These are phyloP conservation scores for Frankliniella intonsa DNA, from an alignment of 2,888 invertebrate genomes.

Conservation along the genomic window DNA sequence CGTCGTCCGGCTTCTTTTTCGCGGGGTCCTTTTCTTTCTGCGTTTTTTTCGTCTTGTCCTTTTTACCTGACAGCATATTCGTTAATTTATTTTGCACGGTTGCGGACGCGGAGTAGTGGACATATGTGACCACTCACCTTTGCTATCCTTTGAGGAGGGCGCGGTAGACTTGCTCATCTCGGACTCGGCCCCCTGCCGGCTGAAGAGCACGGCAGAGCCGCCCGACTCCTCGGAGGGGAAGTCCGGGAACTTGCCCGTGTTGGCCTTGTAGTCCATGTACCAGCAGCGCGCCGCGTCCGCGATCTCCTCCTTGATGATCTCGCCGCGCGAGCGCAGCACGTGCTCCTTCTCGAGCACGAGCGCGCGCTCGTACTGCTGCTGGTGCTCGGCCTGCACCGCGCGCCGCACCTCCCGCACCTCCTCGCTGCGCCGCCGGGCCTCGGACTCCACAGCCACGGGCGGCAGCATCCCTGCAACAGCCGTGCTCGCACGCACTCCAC, in stretches of 20 bases:
- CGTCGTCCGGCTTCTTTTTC: slow-evolving; percentile 57
- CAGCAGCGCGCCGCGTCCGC: slow-evolving; percentile 81
- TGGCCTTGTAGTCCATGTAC: slow-evolving; percentile 76
- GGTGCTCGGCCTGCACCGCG: slow-evolving; percentile 61
- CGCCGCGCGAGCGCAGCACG: slow-evolving; percentile 46
- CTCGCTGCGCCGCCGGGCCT: slow-evolving; percentile 43
- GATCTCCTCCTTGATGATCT: slow-evolving; percentile 72
- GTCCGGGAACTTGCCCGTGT: slow-evolving; percentile 83
- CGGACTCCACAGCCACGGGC: slow-evolving; percentile 44
- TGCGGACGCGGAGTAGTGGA: not conserved
- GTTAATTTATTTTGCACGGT: not conserved
- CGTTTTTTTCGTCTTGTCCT: slow-evolving; percentile 64
- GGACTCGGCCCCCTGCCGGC: slow-evolving; percentile 71
- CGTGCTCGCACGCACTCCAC: too few relatives aligned
- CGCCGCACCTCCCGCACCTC: slow-evolving; percentile 53
- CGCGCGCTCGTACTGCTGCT: slow-evolving; percentile 65
- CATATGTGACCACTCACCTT: slow-evolving; percentile 29
- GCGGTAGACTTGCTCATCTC: slow-evolving; percentile 75
- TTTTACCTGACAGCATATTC: slow-evolving; percentile 49
- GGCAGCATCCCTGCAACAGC: slow-evolving; percentile 46
- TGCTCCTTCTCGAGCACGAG: slow-evolving; percentile 46
- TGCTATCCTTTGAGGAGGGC: slow-evolving; percentile 53
- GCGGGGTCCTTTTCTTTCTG: slow-evolving; percentile 60
- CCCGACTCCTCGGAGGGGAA: slow-evolving; percentile 88
- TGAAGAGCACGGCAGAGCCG: slow-evolving; percentile 79